Percentiles rank a stretch among this genome's conserved stretches.
These are phyloP conservation scores for Macaria notata DNA, from an alignment of 2,888 invertebrate genomes.

Conservation along the genomic window DNA sequence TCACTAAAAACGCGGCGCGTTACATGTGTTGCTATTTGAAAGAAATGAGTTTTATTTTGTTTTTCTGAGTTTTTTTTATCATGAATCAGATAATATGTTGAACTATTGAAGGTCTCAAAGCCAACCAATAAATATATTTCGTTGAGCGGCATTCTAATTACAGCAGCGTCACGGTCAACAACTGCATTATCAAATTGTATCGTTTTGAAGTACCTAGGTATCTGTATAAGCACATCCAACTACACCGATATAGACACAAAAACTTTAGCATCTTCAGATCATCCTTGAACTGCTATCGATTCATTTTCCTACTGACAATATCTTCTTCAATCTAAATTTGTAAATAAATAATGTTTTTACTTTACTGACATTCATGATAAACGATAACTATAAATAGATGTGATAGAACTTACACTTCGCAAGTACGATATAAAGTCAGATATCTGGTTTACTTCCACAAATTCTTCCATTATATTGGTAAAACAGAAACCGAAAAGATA, in stretches of 20 bases:
- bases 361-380: slow-evolving; percentile 1
- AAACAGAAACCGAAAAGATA: slow-evolving; percentile 10
- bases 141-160: slow-evolving; percentile 10
- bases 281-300: slow-evolving; percentile 8
- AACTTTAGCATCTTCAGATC: too few relatives aligned
- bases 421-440: slow-evolving; percentile 90
- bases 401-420: slow-evolving; percentile 85
- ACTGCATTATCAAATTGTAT: too few relatives aligned
- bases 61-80: too few relatives aligned
- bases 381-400: slow-evolving; percentile 17
- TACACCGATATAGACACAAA: too few relatives aligned
- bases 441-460: slow-evolving; percentile 87
- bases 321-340: neutral
- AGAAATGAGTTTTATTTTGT: too few relatives aligned
- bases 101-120: too few relatives aligned
- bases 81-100: too few relatives aligned
- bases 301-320: neutral
- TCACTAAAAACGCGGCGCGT: too few relatives aligned
- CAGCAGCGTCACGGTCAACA: slow-evolving; percentile 29
- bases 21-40: too few relatives aligned
- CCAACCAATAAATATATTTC: neutral
- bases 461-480: slow-evolving; percentile 75
- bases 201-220: too few relatives aligned
- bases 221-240: too few relatives aligned
- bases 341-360: slow-evolving; percentile 21